Evolutionary conservation across 1,140 invertebrate genomes (phyloP).

Genomic region (Olivierus martensii): DNA sequence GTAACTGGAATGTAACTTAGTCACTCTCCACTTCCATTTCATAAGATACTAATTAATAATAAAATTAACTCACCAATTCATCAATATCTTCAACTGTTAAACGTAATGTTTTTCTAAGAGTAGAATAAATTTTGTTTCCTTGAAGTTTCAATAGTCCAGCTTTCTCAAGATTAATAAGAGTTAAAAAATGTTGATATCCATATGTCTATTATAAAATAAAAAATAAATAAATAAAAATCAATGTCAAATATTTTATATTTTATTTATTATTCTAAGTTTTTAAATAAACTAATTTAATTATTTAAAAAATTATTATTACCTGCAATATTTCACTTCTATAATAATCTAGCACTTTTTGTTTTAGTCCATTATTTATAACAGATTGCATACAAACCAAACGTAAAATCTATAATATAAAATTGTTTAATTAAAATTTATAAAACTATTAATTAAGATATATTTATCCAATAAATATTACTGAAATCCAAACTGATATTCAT

Average conservation of each 20-base stretch:
- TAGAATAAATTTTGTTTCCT: constrained; percentile 19
- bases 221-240: constrained; percentile 6
- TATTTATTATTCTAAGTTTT: too few relatives aligned
- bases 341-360: constrained; percentile 74
- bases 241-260: not conserved
- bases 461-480: too few relatives aligned
- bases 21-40: too few relatives aligned
- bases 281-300: too few relatives aligned
- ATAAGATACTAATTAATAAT: too few relatives aligned
- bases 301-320: constrained; percentile 20
- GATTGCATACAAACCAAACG: constrained; percentile 81
- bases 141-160: constrained; percentile 54
- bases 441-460: too few relatives aligned
- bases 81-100: constrained; percentile 75
- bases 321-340: constrained; percentile 76
- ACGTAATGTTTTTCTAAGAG: constrained; percentile 36
- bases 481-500: too few relatives aligned
- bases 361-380: constrained; percentile 68
- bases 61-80: constrained; percentile 38
- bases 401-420: constrained; percentile 42
- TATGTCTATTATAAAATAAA: constrained; percentile 72
- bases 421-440: constrained; percentile 3
- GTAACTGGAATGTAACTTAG: too few relatives aligned
- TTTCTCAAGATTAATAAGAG: constrained; percentile 75
- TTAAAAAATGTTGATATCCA: constrained; percentile 70